A percentile compares a stretch with the other conserved stretches of the same genome.
phyloP scores from a whole-genome alignment of 2,113 vertebrate genomes.

The Lepus americanus region DNA sequence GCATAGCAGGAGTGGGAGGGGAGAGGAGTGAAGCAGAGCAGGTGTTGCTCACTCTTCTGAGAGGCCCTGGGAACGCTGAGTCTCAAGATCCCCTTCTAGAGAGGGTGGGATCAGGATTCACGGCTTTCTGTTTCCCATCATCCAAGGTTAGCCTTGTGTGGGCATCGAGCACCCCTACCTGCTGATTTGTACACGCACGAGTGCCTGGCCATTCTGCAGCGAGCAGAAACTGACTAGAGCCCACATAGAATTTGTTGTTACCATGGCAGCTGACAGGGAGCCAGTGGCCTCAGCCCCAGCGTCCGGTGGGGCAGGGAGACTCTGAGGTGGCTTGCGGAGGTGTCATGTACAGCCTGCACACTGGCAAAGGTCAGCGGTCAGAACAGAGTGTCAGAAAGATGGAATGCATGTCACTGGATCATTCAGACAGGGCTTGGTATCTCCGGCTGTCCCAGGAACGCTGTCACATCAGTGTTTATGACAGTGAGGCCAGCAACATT shows the following conservation, averaged over 20 bases:
- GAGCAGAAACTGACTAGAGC: not conserved
- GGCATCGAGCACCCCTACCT: not conserved
- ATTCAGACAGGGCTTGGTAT: not conserved
- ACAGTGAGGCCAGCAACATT: not conserved
- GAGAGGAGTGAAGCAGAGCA: not conserved
- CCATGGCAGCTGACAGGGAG: not conserved
- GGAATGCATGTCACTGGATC: not conserved
- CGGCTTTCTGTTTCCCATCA: not conserved
- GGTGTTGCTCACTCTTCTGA: not conserved
- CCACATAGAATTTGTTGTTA: not conserved
- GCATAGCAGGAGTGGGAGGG: not conserved
- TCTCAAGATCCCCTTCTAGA: constrained; percentile 12
- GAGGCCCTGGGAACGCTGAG: not conserved
- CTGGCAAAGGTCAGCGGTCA: not conserved
- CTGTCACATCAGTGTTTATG: not conserved
- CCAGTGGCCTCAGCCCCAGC: not conserved
- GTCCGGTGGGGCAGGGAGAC: not conserved
- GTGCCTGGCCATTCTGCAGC: not conserved
- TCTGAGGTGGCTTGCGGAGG: not conserved
- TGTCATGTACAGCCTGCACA: not conserved
- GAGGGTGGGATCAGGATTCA: not conserved
- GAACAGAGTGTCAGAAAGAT: not conserved
- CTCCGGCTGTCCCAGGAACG: not conserved
- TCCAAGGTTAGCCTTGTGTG: not conserved
- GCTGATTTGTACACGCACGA: not conserved